These are phyloP conservation scores for Trypoxylus dichotomus DNA, from an alignment of 1,140 invertebrate species.

Conservation along the genomic window DNA sequence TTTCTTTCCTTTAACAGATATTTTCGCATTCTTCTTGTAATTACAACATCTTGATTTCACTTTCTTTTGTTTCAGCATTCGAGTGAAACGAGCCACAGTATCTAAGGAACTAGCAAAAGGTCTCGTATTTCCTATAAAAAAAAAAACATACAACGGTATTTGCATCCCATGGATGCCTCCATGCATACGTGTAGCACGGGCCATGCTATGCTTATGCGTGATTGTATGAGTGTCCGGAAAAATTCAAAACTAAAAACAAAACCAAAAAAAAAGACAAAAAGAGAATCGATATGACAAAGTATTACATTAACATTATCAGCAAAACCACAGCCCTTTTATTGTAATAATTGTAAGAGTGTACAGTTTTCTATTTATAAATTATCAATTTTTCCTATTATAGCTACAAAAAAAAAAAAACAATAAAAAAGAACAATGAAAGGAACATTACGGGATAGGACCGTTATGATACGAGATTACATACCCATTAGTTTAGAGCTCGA, in stretches of 20 bases:
- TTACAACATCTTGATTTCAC: neutral
- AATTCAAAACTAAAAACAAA: neutral
- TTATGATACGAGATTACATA: neutral
- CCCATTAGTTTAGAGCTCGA: neutral
- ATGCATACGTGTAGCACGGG: neutral
- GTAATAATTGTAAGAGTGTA: neutral
- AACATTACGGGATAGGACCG: neutral
- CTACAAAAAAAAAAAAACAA: neutral
- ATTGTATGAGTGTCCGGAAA: neutral
- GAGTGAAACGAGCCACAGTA: neutral
- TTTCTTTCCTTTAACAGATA: no score
- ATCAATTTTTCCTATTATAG: neutral
- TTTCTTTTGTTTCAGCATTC: constrained; percentile 3
- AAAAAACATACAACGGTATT: neutral
- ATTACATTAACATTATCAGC: neutral
- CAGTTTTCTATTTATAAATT: neutral
- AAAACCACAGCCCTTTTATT: neutral
- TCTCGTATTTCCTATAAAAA: neutral
- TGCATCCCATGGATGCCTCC: constrained; percentile 8
- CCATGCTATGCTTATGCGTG: neutral
- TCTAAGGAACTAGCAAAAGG: neutral
- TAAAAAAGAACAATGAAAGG: neutral
- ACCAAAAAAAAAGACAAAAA: neutral
- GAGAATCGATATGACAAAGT: neutral
- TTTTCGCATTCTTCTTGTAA: no score